phyloP scores from a whole-genome alignment of 2,888 invertebrate species.

The Eupelmus urozonus region DNA sequence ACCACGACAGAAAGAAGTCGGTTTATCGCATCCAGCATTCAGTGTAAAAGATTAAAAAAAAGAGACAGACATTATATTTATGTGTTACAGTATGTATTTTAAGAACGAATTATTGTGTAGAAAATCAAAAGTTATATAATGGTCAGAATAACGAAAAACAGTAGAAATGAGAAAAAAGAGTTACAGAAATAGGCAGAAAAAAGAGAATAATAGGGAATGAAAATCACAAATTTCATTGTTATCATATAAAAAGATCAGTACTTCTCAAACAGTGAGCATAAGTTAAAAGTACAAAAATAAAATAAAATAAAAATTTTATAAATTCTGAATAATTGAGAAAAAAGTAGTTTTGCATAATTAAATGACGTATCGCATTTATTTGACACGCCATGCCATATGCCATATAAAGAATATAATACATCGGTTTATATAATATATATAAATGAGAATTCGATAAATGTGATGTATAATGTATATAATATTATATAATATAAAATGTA shows the following conservation, averaged over 20 bases:
- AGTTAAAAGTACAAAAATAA: slow-evolving; percentile 7
- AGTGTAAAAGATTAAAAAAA: slow-evolving; percentile 63
- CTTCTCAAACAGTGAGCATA: slow-evolving; percentile 10
- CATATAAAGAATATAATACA: slow-evolving; percentile 39
- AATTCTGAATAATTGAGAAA: neutral
- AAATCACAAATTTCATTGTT: slow-evolving; percentile 29
- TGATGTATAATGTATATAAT: slow-evolving; percentile 62
- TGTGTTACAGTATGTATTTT: slow-evolving; percentile 46
- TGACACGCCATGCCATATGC: slow-evolving; percentile 30
- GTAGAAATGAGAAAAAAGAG: slow-evolving; percentile 19
- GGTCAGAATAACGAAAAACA: slow-evolving; percentile 24
- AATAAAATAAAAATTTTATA: slow-evolving; percentile 5
- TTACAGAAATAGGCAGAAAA: slow-evolving; percentile 54
- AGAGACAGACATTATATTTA: slow-evolving; percentile 56
- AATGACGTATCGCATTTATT: slow-evolving; percentile 41
- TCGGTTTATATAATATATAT: slow-evolving; percentile 52
- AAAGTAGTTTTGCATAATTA: slow-evolving; percentile 4
- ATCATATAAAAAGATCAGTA: slow-evolving; percentile 14
- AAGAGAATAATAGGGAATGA: slow-evolving; percentile 55
- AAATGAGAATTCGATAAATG: slow-evolving; percentile 50
- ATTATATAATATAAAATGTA: slow-evolving; percentile 63
- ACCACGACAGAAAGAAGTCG: slow-evolving; percentile 67
- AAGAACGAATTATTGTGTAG: slow-evolving; percentile 37
- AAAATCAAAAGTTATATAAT: slow-evolving; percentile 36
- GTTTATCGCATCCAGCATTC: slow-evolving; percentile 74